These are phyloP conservation scores for Dreissena rostriformis DNA, from an alignment of 1,140 invertebrate genomes.

Conservation along the genomic window DNA sequence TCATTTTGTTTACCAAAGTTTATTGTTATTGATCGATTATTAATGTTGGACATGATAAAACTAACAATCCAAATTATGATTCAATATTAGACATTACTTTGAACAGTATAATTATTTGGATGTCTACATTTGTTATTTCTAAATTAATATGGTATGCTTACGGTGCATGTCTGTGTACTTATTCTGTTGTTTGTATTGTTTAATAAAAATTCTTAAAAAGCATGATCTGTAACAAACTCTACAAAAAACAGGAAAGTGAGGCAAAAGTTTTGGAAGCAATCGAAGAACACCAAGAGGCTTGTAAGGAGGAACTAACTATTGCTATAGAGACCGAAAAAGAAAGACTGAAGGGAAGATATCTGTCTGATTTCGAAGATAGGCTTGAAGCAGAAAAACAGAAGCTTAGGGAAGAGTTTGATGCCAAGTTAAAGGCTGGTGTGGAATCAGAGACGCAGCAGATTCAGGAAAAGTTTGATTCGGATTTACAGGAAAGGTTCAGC, in stretches of 20 bases:
- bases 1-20: too few species aligned
- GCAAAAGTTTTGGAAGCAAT: conserved; percentile 46
- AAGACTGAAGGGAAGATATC: not conserved
- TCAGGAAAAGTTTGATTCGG: conserved; percentile 40
- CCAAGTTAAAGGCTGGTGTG: not conserved
- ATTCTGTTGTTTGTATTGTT: too few species aligned
- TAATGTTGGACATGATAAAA: too few species aligned
- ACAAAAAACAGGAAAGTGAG: conserved; percentile 39
- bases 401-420: not conserved
- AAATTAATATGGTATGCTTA: too few species aligned
- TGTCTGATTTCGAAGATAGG: not conserved
- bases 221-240: not conserved
- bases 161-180: too few species aligned
- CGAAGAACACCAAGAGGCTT: conserved; percentile 45
- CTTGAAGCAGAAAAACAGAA: not conserved
- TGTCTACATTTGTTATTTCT: too few species aligned
- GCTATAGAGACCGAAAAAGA: conserved; percentile 28
- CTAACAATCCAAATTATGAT: too few species aligned
- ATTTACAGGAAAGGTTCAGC: conserved; percentile 36
- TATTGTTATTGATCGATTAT: too few species aligned
- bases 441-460: conserved; percentile 24
- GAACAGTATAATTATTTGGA: not conserved
- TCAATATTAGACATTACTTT: not conserved
- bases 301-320: conserved; percentile 19
- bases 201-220: too few species aligned